Conservation (phyloP, 2,888 invertebrate genomes). For the Mesochorus sp. region DNA sequence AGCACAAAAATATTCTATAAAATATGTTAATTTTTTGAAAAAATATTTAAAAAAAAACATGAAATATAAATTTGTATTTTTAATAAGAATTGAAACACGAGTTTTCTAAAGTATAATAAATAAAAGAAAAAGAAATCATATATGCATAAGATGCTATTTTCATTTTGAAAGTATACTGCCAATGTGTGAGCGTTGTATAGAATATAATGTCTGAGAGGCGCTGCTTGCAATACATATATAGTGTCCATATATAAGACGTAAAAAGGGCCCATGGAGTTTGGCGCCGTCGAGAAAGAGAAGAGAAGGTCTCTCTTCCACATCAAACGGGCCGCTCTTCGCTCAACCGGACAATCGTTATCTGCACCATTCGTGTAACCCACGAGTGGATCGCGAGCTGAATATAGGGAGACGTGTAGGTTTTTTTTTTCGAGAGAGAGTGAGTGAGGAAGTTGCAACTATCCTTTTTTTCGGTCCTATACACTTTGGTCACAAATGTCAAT, state of each 20-base stretch:
- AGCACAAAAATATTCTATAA: too few relatives aligned
- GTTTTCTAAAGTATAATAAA: too few relatives aligned
- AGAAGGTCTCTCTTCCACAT: slow-evolving; percentile 62
- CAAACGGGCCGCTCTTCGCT: slow-evolving; percentile 74
- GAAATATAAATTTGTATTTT: too few relatives aligned
- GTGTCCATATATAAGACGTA: neutral
- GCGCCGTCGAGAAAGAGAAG: slow-evolving; percentile 10
- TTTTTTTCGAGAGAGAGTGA: slow-evolving; percentile 47
- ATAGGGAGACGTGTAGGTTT: slow-evolving; percentile 15
- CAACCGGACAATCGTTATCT: slow-evolving; percentile 79
- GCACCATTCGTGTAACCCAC: slow-evolving; percentile 51
- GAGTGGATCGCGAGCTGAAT: slow-evolving; percentile 16
- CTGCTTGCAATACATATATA: neutral
- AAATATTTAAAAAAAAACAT: too few relatives aligned
- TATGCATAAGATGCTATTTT: too few relatives aligned
- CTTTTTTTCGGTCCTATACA: slow-evolving; percentile 53
- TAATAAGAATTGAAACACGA: too few relatives aligned
- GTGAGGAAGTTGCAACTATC: slow-evolving; percentile 65
- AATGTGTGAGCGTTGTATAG: too few relatives aligned
- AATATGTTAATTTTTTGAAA: too few relatives aligned
- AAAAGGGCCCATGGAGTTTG: slow-evolving; percentile 33
- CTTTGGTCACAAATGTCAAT: slow-evolving; percentile 66
- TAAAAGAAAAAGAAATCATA: too few relatives aligned
- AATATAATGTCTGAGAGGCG: neutral
- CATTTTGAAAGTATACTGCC: neutral